These are phyloP conservation scores for Chinchilla lanigera DNA, from an alignment of 2,113 vertebrate species.

Conservation along the genomic window DNA sequence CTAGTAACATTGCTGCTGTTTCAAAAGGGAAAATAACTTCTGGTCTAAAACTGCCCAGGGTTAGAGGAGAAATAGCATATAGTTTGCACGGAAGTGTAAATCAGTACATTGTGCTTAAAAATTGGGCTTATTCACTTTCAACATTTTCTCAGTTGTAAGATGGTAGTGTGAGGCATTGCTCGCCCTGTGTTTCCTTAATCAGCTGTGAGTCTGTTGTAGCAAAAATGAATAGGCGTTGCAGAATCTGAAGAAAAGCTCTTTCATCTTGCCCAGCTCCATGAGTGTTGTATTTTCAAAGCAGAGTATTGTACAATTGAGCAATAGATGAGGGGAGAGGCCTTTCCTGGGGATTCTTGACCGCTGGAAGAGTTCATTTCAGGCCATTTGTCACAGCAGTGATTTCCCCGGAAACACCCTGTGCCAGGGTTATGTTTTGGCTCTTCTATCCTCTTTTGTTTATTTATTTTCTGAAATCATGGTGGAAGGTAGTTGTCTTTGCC, in stretches of 20 bases:
- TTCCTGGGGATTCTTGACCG: conserved; percentile 80
- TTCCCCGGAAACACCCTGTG: conserved; percentile 74
- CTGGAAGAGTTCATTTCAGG: conserved; percentile 78
- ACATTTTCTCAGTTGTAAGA: conserved; percentile 30
- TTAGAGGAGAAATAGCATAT: not conserved
- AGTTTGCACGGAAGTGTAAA: conserved; percentile 56
- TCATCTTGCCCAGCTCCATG: conserved; percentile 72
- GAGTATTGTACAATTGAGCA: conserved; percentile 76
- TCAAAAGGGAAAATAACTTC: not conserved
- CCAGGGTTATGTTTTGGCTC: conserved; percentile 77
- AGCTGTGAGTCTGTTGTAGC: conserved; percentile 67
- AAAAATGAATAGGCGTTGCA: conserved; percentile 76
- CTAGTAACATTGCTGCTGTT: conserved; percentile 53
- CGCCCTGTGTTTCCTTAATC: conserved; percentile 69
- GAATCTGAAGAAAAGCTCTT: conserved; percentile 79
- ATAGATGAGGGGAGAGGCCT: conserved; percentile 69
- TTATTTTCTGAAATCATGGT: conserved; percentile 75
- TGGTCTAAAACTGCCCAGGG: not conserved
- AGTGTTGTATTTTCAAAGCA: conserved; percentile 82
- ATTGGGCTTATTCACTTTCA: conserved; percentile 40
- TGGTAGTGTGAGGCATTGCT: not conserved
- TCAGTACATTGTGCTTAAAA: not conserved
- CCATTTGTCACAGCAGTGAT: conserved; percentile 76
- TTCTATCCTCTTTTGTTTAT: conserved; percentile 78
- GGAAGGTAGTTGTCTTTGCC: conserved; percentile 63